A percentile compares a stretch with the other conserved stretches of the same genome.
Conservation (phyloP, 2,888 invertebrate species). For the Andrena marginata region DNA sequence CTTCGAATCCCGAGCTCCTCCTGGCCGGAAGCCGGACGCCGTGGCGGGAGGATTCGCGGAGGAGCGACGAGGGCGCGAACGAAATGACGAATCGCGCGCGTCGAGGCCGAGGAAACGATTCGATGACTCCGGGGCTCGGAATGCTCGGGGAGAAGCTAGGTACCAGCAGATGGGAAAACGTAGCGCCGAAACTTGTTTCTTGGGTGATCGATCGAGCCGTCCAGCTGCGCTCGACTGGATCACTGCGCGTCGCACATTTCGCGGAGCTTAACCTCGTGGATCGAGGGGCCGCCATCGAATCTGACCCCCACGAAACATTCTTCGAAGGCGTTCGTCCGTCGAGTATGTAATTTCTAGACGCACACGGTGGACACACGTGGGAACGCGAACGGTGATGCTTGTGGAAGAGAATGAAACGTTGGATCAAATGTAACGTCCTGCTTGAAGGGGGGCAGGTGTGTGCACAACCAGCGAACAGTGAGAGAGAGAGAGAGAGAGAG, state of each 20-base stretch:
- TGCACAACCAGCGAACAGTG: constrained; percentile 10
- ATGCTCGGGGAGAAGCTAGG: background rate
- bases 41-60: constrained; percentile 24
- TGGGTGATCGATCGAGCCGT: background rate
- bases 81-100: constrained; percentile 46
- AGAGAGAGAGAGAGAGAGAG: no score
- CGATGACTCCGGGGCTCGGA: background rate
- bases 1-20: constrained; percentile 40
- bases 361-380: constrained; percentile 32
- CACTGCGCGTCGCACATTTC: constrained; percentile 22
- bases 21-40: constrained; percentile 3
- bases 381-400: background rate
- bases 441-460: background rate
- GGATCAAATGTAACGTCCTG: constrained; percentile 2
- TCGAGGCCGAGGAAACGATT: constrained; percentile 22
- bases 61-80: constrained; percentile 34
- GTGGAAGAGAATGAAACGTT: background rate
- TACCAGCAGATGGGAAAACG: background rate
- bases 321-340: constrained; percentile 46
- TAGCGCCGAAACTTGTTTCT: background rate
- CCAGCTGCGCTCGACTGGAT: background rate
- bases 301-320: constrained; percentile 15
- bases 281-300: constrained; percentile 44
- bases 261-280: constrained; percentile 58
- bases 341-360: constrained; percentile 29